Conservation (phyloP, 2,113 vertebrate genomes). For the Kobus ellipsiprymnus region DNA sequence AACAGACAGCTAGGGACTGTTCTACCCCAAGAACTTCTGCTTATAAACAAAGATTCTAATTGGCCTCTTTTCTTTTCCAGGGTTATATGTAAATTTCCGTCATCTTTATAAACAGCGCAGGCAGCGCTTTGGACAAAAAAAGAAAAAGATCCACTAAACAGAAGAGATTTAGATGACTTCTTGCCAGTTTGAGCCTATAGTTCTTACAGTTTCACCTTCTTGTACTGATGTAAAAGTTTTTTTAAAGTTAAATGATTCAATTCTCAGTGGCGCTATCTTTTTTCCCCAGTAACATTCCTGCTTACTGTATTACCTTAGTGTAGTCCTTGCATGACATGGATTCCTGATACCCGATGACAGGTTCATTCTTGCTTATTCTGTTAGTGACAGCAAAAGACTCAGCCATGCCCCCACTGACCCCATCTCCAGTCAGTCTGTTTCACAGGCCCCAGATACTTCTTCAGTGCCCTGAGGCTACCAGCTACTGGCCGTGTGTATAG, state of each 20-base stretch:
- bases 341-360: not conserved
- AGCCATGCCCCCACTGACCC: not conserved
- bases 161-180: slow-evolving; percentile 49
- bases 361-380: slow-evolving; percentile 49
- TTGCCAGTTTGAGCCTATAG: slow-evolving; percentile 62
- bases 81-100: slow-evolving; percentile 88
- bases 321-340: slow-evolving; percentile 59
- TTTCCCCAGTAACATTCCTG: slow-evolving; percentile 63
- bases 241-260: slow-evolving; percentile 68
- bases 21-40: not conserved
- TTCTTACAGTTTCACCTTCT: slow-evolving; percentile 75
- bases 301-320: slow-evolving; percentile 47
- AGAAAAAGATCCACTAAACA: slow-evolving; percentile 89
- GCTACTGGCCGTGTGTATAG: not conserved
- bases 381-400: not conserved
- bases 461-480: not conserved
- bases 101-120: slow-evolving; percentile 94
- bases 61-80: slow-evolving; percentile 72
- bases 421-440: not conserved
- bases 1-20: not conserved
- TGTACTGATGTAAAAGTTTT: slow-evolving; percentile 74
- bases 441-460: not conserved
- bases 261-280: slow-evolving; percentile 58
- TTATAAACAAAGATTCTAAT: slow-evolving; percentile 8
- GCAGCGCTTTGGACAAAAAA: slow-evolving; percentile 87